phyloP scores from a whole-genome alignment of 92 coral and sea anemone species.

The Ricordea florida region DNA sequence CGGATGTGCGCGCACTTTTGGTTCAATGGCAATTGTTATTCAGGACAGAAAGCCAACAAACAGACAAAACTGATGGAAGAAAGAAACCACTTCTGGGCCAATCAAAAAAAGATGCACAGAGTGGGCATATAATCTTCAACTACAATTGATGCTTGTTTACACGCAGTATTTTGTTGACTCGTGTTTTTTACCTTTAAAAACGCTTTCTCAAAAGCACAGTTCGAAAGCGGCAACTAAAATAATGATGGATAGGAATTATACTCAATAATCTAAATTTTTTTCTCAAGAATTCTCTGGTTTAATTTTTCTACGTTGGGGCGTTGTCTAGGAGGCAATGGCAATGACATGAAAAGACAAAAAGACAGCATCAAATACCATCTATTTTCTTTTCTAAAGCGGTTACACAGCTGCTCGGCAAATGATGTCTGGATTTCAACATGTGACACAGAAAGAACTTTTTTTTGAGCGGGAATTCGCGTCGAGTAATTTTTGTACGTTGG shows the following conservation, averaged over 20 bases:
- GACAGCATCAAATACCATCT: not conserved
- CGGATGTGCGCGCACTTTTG: conserved; percentile 3
- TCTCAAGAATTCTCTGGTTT: too few species aligned
- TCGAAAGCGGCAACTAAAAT: too few species aligned
- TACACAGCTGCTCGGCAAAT: not conserved
- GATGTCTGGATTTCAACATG: not conserved
- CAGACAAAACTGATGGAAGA: not conserved
- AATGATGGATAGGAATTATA: too few species aligned
- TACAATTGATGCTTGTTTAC: conserved; percentile 2
- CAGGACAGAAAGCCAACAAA: not conserved
- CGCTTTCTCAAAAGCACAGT: too few species aligned
- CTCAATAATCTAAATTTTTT: too few species aligned
- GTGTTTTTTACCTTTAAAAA: too few species aligned
- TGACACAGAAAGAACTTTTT: too few species aligned
- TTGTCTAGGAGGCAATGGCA: too few species aligned
- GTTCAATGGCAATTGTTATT: not conserved
- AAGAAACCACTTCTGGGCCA: not conserved
- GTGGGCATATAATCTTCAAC: not conserved
- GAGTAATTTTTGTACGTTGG: too few species aligned
- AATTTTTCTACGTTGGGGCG: too few species aligned
- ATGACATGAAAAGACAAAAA: not conserved
- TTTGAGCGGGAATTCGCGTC: too few species aligned
- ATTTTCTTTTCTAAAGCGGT: not conserved
- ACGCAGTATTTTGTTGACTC: not conserved
- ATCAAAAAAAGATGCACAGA: not conserved